phyloP scores from a whole-genome alignment of 2,888 invertebrate genomes.

The Drosophila siamana region DNA sequence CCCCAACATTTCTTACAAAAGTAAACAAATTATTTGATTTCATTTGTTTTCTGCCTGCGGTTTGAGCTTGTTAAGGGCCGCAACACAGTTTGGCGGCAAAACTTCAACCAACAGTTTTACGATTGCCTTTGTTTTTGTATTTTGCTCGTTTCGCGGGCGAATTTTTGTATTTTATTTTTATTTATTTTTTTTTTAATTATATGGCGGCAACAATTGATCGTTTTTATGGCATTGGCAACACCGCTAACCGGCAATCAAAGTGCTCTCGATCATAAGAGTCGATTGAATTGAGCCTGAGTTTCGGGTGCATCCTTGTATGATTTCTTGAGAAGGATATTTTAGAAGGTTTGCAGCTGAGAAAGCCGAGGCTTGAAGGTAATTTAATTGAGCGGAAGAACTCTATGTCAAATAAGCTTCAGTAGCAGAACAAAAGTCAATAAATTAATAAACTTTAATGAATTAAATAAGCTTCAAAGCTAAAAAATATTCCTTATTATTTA shows the following conservation, averaged over 20 bases:
- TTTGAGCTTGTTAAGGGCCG: conserved; percentile 65
- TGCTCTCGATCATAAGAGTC: conserved; percentile 48
- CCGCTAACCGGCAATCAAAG: conserved; percentile 61
- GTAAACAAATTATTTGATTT: conserved; percentile 80
- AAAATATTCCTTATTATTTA: too few relatives aligned
- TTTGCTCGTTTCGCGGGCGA: conserved; percentile 51
- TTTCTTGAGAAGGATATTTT: conserved; percentile 8
- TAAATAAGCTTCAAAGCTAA: too few relatives aligned
- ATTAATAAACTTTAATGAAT: too few relatives aligned
- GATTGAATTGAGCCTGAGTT: not conserved
- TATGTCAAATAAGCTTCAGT: not conserved
- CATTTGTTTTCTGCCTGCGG: conserved; percentile 60
- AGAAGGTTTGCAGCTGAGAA: not conserved
- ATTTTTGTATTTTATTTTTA: conserved; percentile 43
- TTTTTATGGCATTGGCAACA: conserved; percentile 15
- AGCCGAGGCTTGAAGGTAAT: conserved; percentile 1
- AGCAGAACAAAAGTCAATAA: too few relatives aligned
- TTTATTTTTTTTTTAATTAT: conserved; percentile 59
- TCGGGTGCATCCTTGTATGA: conserved; percentile 1
- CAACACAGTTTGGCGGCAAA: conserved; percentile 58
- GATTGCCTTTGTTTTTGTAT: conserved; percentile 25
- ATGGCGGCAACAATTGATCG: conserved; percentile 26
- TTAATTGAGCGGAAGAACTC: not conserved
- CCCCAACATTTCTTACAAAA: conserved; percentile 65
- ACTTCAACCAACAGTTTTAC: conserved; percentile 64